Conservation (phyloP, 2,113 vertebrate species). For the Sorex araneus region DNA sequence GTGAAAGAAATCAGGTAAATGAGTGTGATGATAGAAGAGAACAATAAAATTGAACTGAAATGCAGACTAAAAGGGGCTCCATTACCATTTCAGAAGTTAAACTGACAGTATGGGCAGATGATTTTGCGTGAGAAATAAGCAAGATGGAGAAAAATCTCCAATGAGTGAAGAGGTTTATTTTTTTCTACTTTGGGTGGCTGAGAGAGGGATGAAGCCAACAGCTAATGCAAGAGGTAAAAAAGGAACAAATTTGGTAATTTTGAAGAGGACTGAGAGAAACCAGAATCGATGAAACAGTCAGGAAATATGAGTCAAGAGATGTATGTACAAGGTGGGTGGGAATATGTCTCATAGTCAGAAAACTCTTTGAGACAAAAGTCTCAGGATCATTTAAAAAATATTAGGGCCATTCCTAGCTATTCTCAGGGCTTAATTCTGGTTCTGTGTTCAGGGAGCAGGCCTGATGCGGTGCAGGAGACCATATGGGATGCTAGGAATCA, state of each 20-base stretch:
- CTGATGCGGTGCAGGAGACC: too few relatives aligned
- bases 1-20: slow-evolving; percentile 35
- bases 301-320: slow-evolving; percentile 1
- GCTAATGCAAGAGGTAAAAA: not conserved
- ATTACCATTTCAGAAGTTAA: slow-evolving; percentile 39
- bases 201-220: not conserved
- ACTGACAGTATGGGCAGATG: not conserved
- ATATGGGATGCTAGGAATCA: too few relatives aligned
- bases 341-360: not conserved
- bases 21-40: not conserved
- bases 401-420: too few relatives aligned
- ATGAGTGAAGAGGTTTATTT: too few relatives aligned
- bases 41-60: slow-evolving; percentile 22
- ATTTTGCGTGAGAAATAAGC: too few relatives aligned
- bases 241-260: not conserved
- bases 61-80: not conserved
- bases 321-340: not conserved
- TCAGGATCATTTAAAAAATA: not conserved
- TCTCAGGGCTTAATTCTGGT: too few relatives aligned
- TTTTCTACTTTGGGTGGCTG: too few relatives aligned
- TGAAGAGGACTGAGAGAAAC: not conserved
- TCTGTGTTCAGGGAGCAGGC: not conserved
- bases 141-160: too few relatives aligned
- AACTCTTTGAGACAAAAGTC: not conserved
- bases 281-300: not conserved